These are phyloP conservation scores for Drosophila nr. medialis DNA, from an alignment of 2,888 invertebrate species.

Conservation along the genomic window DNA sequence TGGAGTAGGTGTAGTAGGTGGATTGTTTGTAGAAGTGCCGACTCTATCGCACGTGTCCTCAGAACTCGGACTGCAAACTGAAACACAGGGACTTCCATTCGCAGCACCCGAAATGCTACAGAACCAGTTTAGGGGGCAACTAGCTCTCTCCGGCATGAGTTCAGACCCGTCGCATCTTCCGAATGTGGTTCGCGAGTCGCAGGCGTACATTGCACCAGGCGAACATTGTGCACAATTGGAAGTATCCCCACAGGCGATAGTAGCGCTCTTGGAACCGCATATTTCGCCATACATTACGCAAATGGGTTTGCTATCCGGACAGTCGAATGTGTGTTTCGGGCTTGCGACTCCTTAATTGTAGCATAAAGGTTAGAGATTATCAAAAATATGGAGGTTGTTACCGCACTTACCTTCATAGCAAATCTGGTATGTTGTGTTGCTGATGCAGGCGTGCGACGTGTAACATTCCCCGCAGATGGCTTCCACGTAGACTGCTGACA, in stretches of 20 bases:
- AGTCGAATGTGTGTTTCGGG: constrained; percentile 28
- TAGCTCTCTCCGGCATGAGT: constrained; percentile 7
- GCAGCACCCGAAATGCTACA: constrained; percentile 57
- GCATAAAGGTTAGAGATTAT: not conserved
- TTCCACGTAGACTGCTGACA: constrained; percentile 26
- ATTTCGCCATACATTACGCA: constrained; percentile 53
- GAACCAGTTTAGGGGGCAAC: constrained; percentile 45
- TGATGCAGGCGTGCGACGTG: constrained; percentile 61
- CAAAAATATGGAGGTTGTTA: not conserved
- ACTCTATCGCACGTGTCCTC: constrained; percentile 61
- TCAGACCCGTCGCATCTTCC: constrained; percentile 44
- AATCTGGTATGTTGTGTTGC: constrained; percentile 48
- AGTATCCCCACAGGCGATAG: constrained; percentile 63
- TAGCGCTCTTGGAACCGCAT: constrained; percentile 31
- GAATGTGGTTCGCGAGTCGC: constrained; percentile 70
- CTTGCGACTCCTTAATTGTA: constrained; percentile 40
- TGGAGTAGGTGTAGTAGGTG: too few relatives aligned
- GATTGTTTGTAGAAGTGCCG: not conserved
- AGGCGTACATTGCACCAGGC: constrained; percentile 40
- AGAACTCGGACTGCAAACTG: constrained; percentile 19
- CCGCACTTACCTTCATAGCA: constrained; percentile 68
- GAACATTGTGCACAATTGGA: constrained; percentile 58
- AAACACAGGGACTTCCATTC: constrained; percentile 48
- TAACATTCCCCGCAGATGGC: constrained; percentile 71
- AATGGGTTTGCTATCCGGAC: constrained; percentile 51